Evolutionary conservation across 2,113 vertebrate genomes (phyloP).

Genomic region (Corythornis cristatus): DNA sequence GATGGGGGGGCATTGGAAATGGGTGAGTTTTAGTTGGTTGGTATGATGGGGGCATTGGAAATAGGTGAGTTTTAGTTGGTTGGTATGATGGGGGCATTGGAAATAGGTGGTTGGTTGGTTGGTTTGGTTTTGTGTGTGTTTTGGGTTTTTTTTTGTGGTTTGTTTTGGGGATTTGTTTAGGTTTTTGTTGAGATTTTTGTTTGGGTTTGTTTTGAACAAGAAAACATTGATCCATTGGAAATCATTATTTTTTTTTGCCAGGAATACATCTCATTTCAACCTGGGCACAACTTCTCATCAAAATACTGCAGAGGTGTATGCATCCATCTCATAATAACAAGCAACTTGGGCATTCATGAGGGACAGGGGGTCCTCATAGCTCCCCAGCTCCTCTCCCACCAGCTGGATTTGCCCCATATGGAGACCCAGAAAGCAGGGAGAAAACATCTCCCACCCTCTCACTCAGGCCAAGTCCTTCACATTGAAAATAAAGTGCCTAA

Average conservation of each 20-base stretch:
- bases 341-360: fast-evolving
- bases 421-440: not conserved
- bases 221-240: not conserved
- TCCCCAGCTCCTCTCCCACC: not conserved
- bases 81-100: too few species aligned
- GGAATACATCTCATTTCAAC: not conserved
- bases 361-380: not conserved
- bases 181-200: too few species aligned
- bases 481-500: not conserved
- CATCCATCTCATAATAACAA: not conserved
- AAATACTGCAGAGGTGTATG: not conserved
- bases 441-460: fast-evolving
- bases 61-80: too few species aligned
- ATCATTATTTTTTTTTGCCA: not conserved
- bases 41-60: too few species aligned
- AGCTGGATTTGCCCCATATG: not conserved
- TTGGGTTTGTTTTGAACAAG: not conserved
- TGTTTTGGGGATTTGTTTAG: not conserved
- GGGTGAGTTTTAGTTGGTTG: too few species aligned
- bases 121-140: too few species aligned
- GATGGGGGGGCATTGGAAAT: too few species aligned
- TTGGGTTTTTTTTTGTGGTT: not conserved
- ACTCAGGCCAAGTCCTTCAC: not conserved
- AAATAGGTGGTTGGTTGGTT: too few species aligned
- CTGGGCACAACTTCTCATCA: not conserved